Base-by-base conservation (phyloP, 2,888 invertebrate genomes). In the Brachypterus glaber region DNA sequence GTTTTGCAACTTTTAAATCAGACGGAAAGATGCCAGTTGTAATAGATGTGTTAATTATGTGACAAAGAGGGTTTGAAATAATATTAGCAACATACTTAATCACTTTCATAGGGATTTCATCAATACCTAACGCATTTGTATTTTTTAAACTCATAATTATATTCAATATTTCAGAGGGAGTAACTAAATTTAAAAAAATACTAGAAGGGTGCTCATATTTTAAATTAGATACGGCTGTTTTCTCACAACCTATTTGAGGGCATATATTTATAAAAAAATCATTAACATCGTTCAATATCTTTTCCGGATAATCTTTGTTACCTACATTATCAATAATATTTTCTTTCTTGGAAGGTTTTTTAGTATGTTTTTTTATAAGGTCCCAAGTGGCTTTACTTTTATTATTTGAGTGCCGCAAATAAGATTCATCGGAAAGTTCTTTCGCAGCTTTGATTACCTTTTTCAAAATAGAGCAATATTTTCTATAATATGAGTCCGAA, bases 51-150 rank as follows among this genome's bases (percentile, higher is more conserved):
- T 40, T 40, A 24, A 37, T 30, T 9, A 31, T 25, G 24, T 40
- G 30, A 13, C 32, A 9, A 24, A 37, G 13, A 21, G 40, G 40
- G 14, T 8, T 11, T n/a, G 16, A 12, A 27, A 40, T 18, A 14
- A 12, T 15, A 13, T 21, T 9, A 3, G 41, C 41, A 29, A 15
- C 21, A 18, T 14, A 3, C 17, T 38, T 41, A 16, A 41, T 21
- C 8, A 38, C 12, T 16, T 32, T 33, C 13, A 32, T 26, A n/a
- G 40, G 40, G 2, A 40, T 27, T 31, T 40, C 40, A 37, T 40
- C 37, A 13, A 33, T 21, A 25, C 33, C 40, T 7, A 37, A 33
- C 11, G 40, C 24, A 17, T 32, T 37, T 11, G 26, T 40, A 14
- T 35, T 38, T 41, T 41, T 38, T 26, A 35, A 17, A n/a, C 8